These are phyloP conservation scores for Passer domesticus DNA, from an alignment of 2,113 vertebrate species.

Conservation along the genomic window DNA sequence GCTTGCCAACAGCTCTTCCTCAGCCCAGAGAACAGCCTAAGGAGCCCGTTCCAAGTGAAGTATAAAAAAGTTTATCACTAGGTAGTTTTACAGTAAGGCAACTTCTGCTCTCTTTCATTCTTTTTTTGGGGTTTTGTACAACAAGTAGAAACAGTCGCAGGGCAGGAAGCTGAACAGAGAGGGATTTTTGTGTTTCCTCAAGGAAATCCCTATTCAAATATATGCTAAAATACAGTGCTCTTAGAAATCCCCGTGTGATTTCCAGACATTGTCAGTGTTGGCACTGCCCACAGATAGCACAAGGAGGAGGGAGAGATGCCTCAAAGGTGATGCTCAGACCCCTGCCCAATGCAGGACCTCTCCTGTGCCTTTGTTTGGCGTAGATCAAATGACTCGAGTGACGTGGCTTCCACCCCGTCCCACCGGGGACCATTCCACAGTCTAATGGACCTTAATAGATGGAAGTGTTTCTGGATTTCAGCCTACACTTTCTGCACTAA, in stretches of 20 bases:
- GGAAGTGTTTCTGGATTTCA: not conserved
- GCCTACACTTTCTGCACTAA: not conserved
- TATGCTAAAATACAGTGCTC: not conserved
- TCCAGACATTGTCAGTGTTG: not conserved
- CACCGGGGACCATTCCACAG: not conserved
- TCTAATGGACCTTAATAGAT: not conserved
- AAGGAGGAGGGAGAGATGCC: not conserved
- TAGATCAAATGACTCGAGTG: not conserved
- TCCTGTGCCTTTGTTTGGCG: not conserved
- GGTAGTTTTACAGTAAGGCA: slow-evolving; percentile 19
- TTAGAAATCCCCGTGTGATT: not conserved
- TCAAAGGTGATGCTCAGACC: not conserved
- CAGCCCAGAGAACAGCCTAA: not conserved
- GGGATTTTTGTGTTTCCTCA: not conserved
- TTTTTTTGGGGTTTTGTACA: not conserved
- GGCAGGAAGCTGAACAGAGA: not conserved
- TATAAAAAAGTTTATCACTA: slow-evolving; percentile 35
- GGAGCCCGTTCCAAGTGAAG: not conserved
- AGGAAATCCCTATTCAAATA: slow-evolving; percentile 36
- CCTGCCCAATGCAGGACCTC: not conserved
- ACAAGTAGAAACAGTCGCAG: not conserved
- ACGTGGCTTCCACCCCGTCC: not conserved
- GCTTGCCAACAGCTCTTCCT: slow-evolving; percentile 50
- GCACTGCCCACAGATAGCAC: not conserved
- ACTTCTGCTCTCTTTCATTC: not conserved